Evolutionary conservation across 2,113 vertebrate genomes (phyloP), one percentile per base, ranked within the genome.

Genomic region (Apeltes quadracus): DNA sequence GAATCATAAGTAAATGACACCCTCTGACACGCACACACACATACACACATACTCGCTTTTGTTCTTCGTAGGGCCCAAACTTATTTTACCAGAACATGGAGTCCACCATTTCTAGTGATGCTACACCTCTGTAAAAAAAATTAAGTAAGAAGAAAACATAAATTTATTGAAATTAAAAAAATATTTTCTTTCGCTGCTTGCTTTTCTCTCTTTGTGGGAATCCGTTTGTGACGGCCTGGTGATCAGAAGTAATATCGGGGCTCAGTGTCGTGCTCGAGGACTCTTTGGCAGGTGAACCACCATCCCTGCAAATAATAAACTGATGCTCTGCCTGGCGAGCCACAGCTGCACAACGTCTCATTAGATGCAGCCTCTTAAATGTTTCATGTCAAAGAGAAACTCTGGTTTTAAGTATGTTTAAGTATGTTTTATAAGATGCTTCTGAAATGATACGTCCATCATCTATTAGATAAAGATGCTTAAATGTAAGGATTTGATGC

Each of bases 251-350:
- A 38, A 38, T 69, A n/a, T 54, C 13, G 7, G 18, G 56, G 27
- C 43, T 72, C 15, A 16, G 38, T 46, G 50, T 73, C n/a, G n/a
- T 56, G 32, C 57, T 69, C 50, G 22, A 56, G 39, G 74, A 76
- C 58, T 10, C 51, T 46, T 54, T 55, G 65, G 38, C 38, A 61
- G 27, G 38, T 27, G 16, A 64, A 57, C 41, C 51, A 27, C n/a
- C 29, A 36, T 36, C 27, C 38, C 48, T 54, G 48, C 36, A 63
- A 63, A 56, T 55, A 73, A 64, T 22, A 27, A 58, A 48, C 55
- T 23, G 5, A n/a, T 1, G 22, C 15, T 50, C 32, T 23, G 2
- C 18, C 1, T 14, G 2, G 0, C 41, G 18, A 66, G 23, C 23
- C 20, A 32, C 44, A 14, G 44, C 23, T 6, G 0, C 14, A 18